phyloP scores from a whole-genome alignment of 37 sponge, comb jelly and placozoan species.

The Theonella swinhoei region DNA sequence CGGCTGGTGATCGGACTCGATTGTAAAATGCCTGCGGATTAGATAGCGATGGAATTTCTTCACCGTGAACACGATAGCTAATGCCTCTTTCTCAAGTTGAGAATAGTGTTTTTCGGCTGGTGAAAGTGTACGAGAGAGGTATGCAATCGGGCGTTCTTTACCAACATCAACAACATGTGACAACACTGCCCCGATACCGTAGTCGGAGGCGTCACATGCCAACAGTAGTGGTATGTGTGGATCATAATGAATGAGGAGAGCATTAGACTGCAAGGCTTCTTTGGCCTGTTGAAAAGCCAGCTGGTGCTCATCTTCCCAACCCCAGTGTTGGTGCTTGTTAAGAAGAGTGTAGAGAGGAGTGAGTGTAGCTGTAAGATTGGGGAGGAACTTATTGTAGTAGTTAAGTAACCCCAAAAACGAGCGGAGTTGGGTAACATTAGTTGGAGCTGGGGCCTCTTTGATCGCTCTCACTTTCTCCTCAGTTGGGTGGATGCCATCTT shows the following conservation, averaged over 20 bases:
- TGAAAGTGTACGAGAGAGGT: constrained; percentile 2
- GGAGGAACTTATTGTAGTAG: no score
- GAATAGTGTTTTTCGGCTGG: constrained; percentile 16
- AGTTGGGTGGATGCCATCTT: neutral
- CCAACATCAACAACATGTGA: constrained; percentile 17
- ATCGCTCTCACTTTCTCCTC: neutral
- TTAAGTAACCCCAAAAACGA: constrained; percentile 28
- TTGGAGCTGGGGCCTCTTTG: constrained; percentile 24
- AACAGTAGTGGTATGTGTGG: constrained; percentile 10
- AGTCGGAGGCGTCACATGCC: constrained; percentile 21
- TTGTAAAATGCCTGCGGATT: no score
- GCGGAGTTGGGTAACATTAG: constrained; percentile 12
- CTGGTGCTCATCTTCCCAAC: neutral
- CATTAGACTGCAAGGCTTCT: constrained; percentile 4
- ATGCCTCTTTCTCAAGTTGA: constrained; percentile 24
- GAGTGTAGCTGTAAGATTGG: no score
- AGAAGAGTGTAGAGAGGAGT: no score
- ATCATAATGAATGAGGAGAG: constrained; percentile 32
- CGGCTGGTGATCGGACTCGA: no score
- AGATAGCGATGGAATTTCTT: no score
- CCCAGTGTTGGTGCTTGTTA: neutral
- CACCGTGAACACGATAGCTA: neutral
- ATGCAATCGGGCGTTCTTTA: constrained; percentile 11
- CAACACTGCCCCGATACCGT: no score
- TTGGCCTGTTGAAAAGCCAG: constrained; percentile 9